Evolutionary conservation across 1,140 invertebrate genomes (phyloP).

Genomic region (Cherax destructor): DNA sequence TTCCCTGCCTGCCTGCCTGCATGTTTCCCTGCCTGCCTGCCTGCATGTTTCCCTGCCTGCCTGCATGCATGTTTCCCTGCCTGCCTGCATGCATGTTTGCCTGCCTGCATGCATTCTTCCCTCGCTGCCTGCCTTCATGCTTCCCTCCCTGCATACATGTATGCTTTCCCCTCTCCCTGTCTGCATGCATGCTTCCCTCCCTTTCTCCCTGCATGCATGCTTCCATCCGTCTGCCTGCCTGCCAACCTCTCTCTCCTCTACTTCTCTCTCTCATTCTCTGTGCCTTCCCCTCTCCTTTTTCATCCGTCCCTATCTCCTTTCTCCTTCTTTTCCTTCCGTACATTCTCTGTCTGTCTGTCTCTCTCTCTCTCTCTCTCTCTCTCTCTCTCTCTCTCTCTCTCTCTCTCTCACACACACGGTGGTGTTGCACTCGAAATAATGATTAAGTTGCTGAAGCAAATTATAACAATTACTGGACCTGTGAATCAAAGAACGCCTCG

Average conservation of each 20-base stretch:
- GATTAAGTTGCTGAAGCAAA: too few species aligned
- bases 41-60: too few species aligned
- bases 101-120: too few species aligned
- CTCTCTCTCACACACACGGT: neutral
- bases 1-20: too few species aligned
- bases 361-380: neutral
- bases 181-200: neutral
- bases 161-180: neutral
- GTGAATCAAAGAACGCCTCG: too few species aligned
- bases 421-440: too few species aligned
- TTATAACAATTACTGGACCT: too few species aligned
- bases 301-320: neutral
- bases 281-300: neutral
- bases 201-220: neutral
- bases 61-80: too few species aligned
- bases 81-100: too few species aligned
- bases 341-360: neutral
- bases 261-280: neutral
- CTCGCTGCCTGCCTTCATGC: too few species aligned
- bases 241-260: neutral
- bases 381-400: neutral
- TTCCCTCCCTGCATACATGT: neutral
- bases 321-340: neutral
- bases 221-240: neutral
- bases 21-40: too few species aligned